phyloP scores from a whole-genome alignment of 2,888 invertebrate genomes.

The Parascotia fuliginaria region DNA sequence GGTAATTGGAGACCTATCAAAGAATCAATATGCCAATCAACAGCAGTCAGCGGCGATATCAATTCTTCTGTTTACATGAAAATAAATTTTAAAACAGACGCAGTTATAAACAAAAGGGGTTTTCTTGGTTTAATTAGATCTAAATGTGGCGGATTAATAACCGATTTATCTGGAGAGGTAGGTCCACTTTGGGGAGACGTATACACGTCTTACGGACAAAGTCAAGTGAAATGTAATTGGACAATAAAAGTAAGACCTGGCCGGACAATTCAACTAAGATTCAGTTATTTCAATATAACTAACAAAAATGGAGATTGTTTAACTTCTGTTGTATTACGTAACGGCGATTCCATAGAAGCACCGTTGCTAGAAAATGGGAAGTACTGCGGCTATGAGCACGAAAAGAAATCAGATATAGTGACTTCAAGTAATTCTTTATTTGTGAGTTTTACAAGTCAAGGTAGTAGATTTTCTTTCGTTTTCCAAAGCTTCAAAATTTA shows the following conservation, averaged over 20 bases:
- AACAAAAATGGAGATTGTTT: slow-evolving; percentile 61
- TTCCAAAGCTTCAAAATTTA: slow-evolving; percentile 74
- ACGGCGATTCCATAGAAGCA: slow-evolving; percentile 90
- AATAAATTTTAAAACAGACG: slow-evolving; percentile 88
- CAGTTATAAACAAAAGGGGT: slow-evolving; percentile 87
- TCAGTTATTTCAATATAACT: slow-evolving; percentile 87
- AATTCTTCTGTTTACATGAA: slow-evolving; percentile 86
- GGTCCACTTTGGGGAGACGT: slow-evolving; percentile 51
- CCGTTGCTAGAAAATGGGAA: slow-evolving; percentile 91
- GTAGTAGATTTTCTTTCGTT: not conserved
- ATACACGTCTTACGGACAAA: not conserved
- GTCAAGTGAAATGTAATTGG: slow-evolving; percentile 88
- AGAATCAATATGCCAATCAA: slow-evolving; percentile 82
- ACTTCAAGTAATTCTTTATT: slow-evolving; percentile 87
- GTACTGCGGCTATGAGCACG: slow-evolving; percentile 87
- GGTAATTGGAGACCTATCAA: slow-evolving; percentile 82
- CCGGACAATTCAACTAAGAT: slow-evolving; percentile 88
- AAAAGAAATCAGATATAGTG: slow-evolving; percentile 69
- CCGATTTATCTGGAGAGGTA: slow-evolving; percentile 85
- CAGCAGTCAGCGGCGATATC: slow-evolving; percentile 54
- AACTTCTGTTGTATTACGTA: slow-evolving; percentile 87
- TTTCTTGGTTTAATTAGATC: slow-evolving; percentile 86
- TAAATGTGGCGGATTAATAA: slow-evolving; percentile 90
- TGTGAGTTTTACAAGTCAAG: slow-evolving; percentile 49
- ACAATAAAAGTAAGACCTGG: slow-evolving; percentile 90